Evolutionary conservation across 2,888 invertebrate species (phyloP), one percentile per base, ranked within the genome.

Genomic region (Silvanus unidentatus): DNA sequence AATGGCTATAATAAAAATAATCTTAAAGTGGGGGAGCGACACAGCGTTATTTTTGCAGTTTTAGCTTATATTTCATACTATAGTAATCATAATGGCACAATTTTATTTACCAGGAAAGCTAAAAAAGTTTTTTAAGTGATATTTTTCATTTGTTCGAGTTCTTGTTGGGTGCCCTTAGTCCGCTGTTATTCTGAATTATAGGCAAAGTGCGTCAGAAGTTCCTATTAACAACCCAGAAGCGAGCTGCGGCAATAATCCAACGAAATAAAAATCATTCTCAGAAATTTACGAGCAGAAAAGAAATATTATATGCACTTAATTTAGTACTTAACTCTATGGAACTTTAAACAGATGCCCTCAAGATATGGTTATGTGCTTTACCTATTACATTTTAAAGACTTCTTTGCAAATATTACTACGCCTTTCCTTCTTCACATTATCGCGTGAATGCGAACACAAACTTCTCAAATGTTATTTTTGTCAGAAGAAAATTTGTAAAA

Each of bases 151-250:
- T 44, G 44, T 34, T 40, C 39, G 16, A 45, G 35, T 32, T 35
- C 36, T 45, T 41, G 36, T 32, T 36, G 41, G 42, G 40, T 45
- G 48, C 44, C 47, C 45, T 41, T 45, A 48, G 40, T 43, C 45
- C 42, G 47, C 49, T 45, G 47, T 49, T 47, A 43, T 47, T 43
- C 32, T 54, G 54, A 54, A 44, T 52, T 52, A 54, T 52, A 63
- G 52, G 57, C 50, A 64, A 64, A 65, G 63, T 64, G 66, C 64
- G 66, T 66, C 59, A 58, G 60, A 64, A 65, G 60, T 65, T 65
- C 13, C 64, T 64, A 65, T 66, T 66, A 66, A 64, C 64, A 63
- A 52, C 59, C 11, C 58, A 52, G 57, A 53, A 55, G 55, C 59
- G 58, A 57, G 57, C 56, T 54, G 56, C 50, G 55, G 60, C 62